Evolutionary conservation across 2,113 vertebrate genomes (phyloP).

Genomic region (Xiphophorus maculatus): DNA sequence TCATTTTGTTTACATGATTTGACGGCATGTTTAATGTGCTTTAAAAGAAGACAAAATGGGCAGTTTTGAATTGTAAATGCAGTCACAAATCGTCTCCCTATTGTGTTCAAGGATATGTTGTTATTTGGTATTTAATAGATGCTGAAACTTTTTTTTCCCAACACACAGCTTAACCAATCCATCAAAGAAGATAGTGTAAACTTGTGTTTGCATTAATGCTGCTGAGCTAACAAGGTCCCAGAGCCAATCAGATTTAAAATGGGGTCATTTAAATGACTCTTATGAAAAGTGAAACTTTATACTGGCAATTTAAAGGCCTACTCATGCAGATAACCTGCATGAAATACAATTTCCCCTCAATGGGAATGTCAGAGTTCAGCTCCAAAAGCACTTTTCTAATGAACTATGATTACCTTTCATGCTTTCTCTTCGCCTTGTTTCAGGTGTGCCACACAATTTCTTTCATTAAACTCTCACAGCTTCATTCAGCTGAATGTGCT

Average conservation of each 20-base stretch:
- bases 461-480: constrained; percentile 37
- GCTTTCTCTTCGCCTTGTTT: constrained; percentile 37
- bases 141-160: constrained; percentile 4
- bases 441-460: constrained; percentile 40
- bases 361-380: constrained; percentile 49
- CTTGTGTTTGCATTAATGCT: constrained; percentile 25
- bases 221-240: not conserved
- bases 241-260: constrained; percentile 2
- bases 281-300: constrained; percentile 26
- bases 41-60: no score
- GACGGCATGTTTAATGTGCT: no score
- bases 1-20: no score
- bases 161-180: constrained; percentile 10
- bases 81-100: constrained; percentile 4
- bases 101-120: constrained; percentile 7
- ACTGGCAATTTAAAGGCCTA: constrained; percentile 39
- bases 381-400: constrained; percentile 58
- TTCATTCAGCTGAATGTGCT: constrained; percentile 36
- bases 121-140: constrained; percentile 13
- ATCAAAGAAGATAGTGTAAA: constrained; percentile 34
- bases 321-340: constrained; percentile 30
- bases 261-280: not conserved
- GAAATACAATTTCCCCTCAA: constrained; percentile 50
- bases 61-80: not conserved
- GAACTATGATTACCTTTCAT: constrained; percentile 63